These are phyloP conservation scores for Dusona sp. DNA, from an alignment of 2,888 invertebrate species.

Conservation along the genomic window DNA sequence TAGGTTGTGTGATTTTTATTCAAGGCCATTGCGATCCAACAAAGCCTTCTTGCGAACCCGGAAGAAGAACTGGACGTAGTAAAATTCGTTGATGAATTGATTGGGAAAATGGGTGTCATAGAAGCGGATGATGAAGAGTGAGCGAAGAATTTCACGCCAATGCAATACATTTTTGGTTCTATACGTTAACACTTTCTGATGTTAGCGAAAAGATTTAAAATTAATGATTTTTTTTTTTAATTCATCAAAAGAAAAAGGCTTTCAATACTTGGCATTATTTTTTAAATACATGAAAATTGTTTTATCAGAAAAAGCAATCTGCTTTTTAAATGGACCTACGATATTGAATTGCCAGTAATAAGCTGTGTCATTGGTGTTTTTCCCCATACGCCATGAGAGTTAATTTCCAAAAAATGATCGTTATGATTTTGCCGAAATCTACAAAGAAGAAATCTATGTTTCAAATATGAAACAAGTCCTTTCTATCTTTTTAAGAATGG, in stretches of 20 bases:
- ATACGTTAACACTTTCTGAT: not conserved
- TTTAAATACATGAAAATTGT: too few species aligned
- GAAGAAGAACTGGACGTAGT: constrained; percentile 84
- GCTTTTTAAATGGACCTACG: too few species aligned
- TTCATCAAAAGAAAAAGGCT: too few species aligned
- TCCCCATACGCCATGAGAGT: too few species aligned
- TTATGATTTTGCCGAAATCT: not conserved
- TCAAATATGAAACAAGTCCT: not conserved
- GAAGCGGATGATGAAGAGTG: constrained; percentile 85
- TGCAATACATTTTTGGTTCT: not conserved
- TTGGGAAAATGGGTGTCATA: constrained; percentile 86
- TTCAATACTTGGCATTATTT: too few species aligned
- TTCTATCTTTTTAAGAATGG: constrained; percentile 77
- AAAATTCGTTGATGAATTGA: constrained; percentile 85
- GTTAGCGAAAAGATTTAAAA: not conserved
- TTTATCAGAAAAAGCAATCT: too few species aligned
- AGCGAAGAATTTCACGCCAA: constrained; percentile 12
- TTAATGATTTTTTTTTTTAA: not conserved
- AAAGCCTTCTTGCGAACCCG: constrained; percentile 85
- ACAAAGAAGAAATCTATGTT: not conserved
- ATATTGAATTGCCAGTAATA: too few species aligned
- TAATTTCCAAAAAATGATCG: not conserved
- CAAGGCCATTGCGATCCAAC: constrained; percentile 87
- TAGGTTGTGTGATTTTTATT: constrained; percentile 50
- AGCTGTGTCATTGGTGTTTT: not conserved